Evolutionary conservation across 1,140 invertebrate species (phyloP), one percentile per base, ranked within the genome.

Genomic region (Uloborus diversus): DNA sequence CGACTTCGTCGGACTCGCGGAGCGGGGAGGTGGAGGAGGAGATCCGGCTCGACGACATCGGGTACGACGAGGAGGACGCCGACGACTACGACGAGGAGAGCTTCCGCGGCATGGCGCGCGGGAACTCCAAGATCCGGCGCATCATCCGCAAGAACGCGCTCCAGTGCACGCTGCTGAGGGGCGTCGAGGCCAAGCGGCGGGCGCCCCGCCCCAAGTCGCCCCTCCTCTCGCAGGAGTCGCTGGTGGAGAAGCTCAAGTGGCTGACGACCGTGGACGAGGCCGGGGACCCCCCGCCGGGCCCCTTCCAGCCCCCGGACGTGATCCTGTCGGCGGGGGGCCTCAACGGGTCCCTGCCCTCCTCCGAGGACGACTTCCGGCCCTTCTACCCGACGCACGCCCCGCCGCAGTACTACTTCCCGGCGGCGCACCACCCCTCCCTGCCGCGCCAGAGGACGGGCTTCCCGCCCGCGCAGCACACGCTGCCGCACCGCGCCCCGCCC

Each of bases 141-240:
- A 66, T 91, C 23, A 93, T 93, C 82, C 92, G 93, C 81, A 88
- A 92, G 25, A 93, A 93, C 83, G 92, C 92, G 0, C 85, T 93
- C 14, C 85, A 92, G 3, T 86, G 92, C 25, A 92, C 91, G 13
- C 84, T 93, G 73, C 91, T 94, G 82, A 90, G 93, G 86, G 75
- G 75, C 11, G 66, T 76, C 13, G 81, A 82, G 33, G 76, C 71
- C 4, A 73, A 68, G n/a, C 42, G 66, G 28, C 62, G 81, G 13
- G 61, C 61, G 17, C 70, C 69, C 0, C 51, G 81, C 17, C 76
- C 76, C 11, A 79, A 79, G 25, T 82, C 81, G 4, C 81, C 81
- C 20, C 25, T 70, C 33, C 49, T 69, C 1, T 78, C 71, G 20
- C 62, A 71, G 32, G 61, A 76, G 30, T 79, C 81, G 13, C 64